Evolutionary conservation across 2,797 vertebrate genomes (phyloP).

Genomic region (Mus minutoides): DNA sequence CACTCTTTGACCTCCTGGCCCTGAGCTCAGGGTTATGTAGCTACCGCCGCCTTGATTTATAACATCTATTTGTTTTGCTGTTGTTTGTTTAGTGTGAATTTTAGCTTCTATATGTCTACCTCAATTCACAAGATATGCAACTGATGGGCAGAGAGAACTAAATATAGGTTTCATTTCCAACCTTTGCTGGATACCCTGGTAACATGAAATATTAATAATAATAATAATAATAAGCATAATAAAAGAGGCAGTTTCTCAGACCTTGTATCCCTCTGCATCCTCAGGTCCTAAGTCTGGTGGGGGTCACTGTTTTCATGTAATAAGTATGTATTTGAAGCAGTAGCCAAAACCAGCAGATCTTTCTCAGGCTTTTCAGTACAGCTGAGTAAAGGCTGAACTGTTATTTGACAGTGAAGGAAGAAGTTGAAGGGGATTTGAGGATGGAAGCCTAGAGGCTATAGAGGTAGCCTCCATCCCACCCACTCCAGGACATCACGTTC

Average conservation of each 20-base stretch:
- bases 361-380: slow-evolving; percentile 70
- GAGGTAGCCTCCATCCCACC: slow-evolving; percentile 84
- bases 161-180: neutral
- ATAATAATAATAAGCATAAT: neutral
- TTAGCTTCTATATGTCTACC: neutral
- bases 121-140: neutral
- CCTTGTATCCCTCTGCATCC: neutral
- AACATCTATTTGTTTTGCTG: neutral
- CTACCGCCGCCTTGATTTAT: neutral
- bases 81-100: neutral
- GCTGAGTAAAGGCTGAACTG: slow-evolving; percentile 79
- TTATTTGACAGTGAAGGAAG: neutral
- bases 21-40: neutral
- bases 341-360: slow-evolving; percentile 72
- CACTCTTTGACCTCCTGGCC: neutral
- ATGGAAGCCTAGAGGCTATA: slow-evolving; percentile 85
- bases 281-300: neutral
- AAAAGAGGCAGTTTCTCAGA: neutral
- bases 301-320: slow-evolving; percentile 57
- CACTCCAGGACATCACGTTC: slow-evolving; percentile 84
- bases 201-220: neutral
- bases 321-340: slow-evolving; percentile 53
- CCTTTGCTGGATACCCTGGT: neutral
- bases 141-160: neutral
- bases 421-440: slow-evolving; percentile 83